Conservation (phyloP, 2,888 invertebrate genomes). For the Crepidodera aurea region DNA sequence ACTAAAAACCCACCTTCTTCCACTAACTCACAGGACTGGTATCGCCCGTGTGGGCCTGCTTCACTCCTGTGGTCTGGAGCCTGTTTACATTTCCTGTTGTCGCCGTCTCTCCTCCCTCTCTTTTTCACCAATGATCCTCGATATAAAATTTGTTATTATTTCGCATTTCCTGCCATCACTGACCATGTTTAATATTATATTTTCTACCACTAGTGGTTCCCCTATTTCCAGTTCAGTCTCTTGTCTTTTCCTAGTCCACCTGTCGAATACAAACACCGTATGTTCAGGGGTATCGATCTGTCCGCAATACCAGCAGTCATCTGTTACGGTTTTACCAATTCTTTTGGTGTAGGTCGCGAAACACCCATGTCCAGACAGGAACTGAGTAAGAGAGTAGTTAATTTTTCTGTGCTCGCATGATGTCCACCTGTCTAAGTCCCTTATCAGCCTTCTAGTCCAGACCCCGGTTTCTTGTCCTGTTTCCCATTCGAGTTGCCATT, state of each 20-base stretch:
- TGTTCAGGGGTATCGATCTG: background rate
- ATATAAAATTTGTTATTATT: background rate
- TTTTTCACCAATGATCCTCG: background rate
- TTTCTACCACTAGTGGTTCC: background rate
- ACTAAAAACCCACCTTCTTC: background rate
- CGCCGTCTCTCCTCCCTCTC: background rate
- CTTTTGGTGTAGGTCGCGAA: background rate
- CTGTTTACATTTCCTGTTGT: background rate
- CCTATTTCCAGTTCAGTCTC: background rate
- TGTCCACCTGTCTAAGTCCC: background rate
- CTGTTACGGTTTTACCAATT: background rate
- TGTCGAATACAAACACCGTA: background rate
- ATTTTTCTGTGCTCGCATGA: conserved; percentile 5
- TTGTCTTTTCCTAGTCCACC: background rate
- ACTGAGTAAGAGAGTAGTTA: conserved; percentile 9
- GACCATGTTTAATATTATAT: background rate
- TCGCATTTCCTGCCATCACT: background rate
- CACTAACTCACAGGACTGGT: background rate
- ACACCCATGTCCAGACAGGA: conserved; percentile 4
- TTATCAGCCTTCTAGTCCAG: conserved; percentile 8
- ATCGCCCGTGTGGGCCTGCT: background rate
- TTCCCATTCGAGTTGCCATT: background rate
- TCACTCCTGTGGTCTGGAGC: background rate
- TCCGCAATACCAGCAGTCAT: background rate
- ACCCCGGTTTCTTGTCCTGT: background rate